Evolutionary conservation across 2,888 invertebrate genomes (phyloP), one percentile per base, ranked within the genome.

Genomic region (Eupithecia subumbrata): DNA sequence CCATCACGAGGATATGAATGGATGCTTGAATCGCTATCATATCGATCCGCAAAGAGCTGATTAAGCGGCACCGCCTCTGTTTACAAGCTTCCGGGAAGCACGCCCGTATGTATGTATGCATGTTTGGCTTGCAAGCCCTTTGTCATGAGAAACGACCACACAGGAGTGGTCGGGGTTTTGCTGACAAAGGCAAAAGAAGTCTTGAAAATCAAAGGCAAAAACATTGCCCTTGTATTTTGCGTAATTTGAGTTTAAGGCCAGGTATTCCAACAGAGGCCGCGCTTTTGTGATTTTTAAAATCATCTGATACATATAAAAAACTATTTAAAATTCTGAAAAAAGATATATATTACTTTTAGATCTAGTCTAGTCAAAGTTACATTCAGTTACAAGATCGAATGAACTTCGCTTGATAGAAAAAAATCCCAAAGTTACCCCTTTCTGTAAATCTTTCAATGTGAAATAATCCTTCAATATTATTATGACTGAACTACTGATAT

Each of bases 121-220:
- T 25, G 60, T 60, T 12, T 60, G 64, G 9, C 25, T 43, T 22
- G 43, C 68, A 68, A 14, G 68, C 43, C 18, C 68, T 68, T 43
- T 68, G 68, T 68, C 43, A 37, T 67, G 43, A 43, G 43, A 68
- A 45, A 12, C 43, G 68, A 45, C 68, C 68, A 68, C 68, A 68
- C 68, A 68, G 22, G 22, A 43, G 43, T 18, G 9, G 34, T 64
- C 11, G 37, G 9, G 14, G 18, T 67, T 12, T n/a, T 67, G 40
- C 60, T 60, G 14, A 25, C 60, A 60, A 60, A 14, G 60, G 12
- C 5, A 5, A 11, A 56, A 12, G 9, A n/a, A 52, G 56, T 56
- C 22, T 22, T 56, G 25, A 60, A 60, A 60, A 60, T 60, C 60
- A 14, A 12, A 22, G 56, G 22, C 9, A n/a, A 22, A 22, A 25